Conservation (phyloP, 2,888 invertebrate species). For the Agriopis marginaria region DNA sequence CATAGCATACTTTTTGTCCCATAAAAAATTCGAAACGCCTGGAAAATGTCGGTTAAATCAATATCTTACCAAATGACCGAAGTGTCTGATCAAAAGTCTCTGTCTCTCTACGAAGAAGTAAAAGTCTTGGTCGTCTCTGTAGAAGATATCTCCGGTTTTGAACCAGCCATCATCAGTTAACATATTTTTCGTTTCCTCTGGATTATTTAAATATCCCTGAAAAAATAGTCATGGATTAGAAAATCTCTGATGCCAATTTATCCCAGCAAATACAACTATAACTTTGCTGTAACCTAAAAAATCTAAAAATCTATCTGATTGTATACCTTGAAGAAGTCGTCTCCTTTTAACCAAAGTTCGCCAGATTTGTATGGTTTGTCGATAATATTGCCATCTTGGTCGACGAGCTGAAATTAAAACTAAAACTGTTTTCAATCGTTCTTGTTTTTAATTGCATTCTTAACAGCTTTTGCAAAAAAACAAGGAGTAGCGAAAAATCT, state of each 20-base stretch:
- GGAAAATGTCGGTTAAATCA: background rate
- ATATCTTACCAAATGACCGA: conserved; percentile 52
- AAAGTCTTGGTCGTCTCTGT: conserved; percentile 53
- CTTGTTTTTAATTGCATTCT: background rate
- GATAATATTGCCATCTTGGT: conserved; percentile 29
- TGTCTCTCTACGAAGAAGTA: conserved; percentile 61
- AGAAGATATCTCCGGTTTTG: conserved; percentile 61
- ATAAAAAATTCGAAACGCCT: background rate
- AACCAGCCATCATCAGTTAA: conserved; percentile 61
- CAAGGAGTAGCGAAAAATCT: too few species aligned
- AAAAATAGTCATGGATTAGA: background rate
- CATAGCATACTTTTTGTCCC: background rate
- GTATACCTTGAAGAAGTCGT: conserved; percentile 60
- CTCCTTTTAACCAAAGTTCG: conserved; percentile 60
- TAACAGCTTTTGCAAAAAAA: too few species aligned
- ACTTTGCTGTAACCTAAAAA: background rate
- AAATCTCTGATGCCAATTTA: background rate
- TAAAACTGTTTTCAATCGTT: background rate
- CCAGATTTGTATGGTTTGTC: conserved; percentile 51
- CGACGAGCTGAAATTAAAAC: conserved; percentile 18
- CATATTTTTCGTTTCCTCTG: conserved; percentile 55
- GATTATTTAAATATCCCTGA: conserved; percentile 55
- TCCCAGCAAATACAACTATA: background rate
- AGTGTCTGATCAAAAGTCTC: conserved; percentile 58
- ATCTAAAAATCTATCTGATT: background rate